phyloP scores from a whole-genome alignment of 2,888 invertebrate species.

The Apamea anceps region DNA sequence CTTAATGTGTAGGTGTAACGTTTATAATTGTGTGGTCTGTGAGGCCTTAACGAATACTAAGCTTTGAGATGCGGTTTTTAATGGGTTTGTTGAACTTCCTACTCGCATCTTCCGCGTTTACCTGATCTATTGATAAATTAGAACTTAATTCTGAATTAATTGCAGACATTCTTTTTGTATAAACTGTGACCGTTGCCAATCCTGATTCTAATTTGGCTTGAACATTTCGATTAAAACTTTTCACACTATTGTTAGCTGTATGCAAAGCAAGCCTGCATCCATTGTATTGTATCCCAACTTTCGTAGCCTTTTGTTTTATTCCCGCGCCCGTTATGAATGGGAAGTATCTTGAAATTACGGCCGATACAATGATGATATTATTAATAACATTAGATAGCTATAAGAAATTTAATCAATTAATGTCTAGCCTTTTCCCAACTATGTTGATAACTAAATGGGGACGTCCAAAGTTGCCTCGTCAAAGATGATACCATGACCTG shows the following conservation, averaged over 20 bases:
- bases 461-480: not conserved
- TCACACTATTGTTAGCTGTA: slow-evolving; percentile 30
- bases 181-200: not conserved
- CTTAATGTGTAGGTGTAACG: slow-evolving; percentile 54
- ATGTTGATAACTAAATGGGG: not conserved
- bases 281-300: slow-evolving; percentile 26
- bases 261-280: slow-evolving; percentile 23
- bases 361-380: slow-evolving; percentile 3
- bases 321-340: slow-evolving; percentile 35
- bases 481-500: not conserved
- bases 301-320: slow-evolving; percentile 41
- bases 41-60: slow-evolving; percentile 47
- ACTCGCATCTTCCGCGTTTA: slow-evolving; percentile 69
- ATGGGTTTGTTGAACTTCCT: slow-evolving; percentile 80
- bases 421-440: not conserved
- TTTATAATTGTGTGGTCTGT: slow-evolving; percentile 43
- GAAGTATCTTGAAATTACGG: not conserved
- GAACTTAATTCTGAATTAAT: slow-evolving; percentile 15
- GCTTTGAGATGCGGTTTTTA: slow-evolving; percentile 72
- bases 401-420: not conserved
- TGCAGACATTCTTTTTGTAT: not conserved
- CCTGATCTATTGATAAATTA: slow-evolving; percentile 56
- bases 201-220: not conserved
- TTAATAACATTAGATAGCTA: not conserved
- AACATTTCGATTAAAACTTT: slow-evolving; percentile 11